A percentile compares a stretch with the other conserved stretches of the same genome.
Evolutionary conservation across 2,888 invertebrate species (phyloP).

Genomic region (Hydraecia micacea): DNA sequence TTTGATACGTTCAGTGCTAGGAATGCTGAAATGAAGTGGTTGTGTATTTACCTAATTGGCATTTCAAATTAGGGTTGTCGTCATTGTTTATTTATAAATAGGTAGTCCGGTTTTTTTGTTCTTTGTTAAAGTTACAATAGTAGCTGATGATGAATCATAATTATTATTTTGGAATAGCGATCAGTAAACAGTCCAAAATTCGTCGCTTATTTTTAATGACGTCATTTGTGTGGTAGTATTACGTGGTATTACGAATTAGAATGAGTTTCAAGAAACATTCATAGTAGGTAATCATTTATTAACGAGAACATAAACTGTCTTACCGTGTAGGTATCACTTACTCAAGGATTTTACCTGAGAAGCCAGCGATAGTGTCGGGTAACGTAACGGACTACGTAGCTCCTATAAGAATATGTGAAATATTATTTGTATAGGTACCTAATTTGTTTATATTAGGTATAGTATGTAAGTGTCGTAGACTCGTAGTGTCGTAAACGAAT

Average conservation of each 20-base stretch:
- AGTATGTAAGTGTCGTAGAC: no score
- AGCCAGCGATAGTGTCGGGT: conserved; percentile 31
- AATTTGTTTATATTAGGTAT: not conserved
- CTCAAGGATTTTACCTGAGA: conserved; percentile 55
- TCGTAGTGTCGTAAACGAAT: no score
- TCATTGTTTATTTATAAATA: conserved; percentile 15
- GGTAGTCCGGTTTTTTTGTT: not conserved
- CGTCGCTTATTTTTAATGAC: conserved; percentile 29
- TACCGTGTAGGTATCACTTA: conserved; percentile 31
- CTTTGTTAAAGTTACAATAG: not conserved
- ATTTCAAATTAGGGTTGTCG: conserved; percentile 35
- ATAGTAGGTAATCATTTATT: conserved; percentile 62
- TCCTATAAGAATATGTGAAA: conserved; percentile 16
- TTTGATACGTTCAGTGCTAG: conserved; percentile 61
- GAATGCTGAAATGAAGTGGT: conserved; percentile 44
- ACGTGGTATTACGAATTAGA: conserved; percentile 41
- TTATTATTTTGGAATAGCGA: not conserved
- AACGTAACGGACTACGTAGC: conserved; percentile 1
- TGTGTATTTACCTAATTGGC: conserved; percentile 41
- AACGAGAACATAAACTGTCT: conserved; percentile 57
- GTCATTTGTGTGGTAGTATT: conserved; percentile 29
- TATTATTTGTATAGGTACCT: not conserved
- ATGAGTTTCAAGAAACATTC: conserved; percentile 65
- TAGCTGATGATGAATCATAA: conserved; percentile 10
- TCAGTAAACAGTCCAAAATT: conserved; percentile 8